phyloP scores from a whole-genome alignment of 2,113 vertebrate species.

The Hemichromis elongatus region DNA sequence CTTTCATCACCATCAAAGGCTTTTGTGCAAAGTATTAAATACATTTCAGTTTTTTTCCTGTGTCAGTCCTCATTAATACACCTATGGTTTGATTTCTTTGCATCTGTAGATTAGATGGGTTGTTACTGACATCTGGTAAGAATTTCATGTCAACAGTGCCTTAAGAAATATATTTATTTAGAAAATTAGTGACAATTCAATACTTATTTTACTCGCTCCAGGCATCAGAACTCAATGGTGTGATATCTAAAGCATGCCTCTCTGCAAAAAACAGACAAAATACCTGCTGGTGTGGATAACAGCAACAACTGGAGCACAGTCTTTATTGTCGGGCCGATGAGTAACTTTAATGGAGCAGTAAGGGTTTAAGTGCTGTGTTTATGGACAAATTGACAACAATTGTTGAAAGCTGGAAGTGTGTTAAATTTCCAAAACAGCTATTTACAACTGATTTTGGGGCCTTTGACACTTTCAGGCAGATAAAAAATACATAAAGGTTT shows the following conservation, averaged over 20 bases:
- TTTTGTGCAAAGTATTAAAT: not conserved
- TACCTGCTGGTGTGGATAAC: not conserved
- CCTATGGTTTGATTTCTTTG: too few relatives aligned
- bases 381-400: constrained; percentile 24
- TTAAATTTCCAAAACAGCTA: not conserved
- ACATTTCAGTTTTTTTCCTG: not conserved
- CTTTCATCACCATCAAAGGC: not conserved
- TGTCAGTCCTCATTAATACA: not conserved
- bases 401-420: not conserved
- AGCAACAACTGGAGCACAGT: not conserved
- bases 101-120: not conserved
- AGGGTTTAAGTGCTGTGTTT: constrained; percentile 30
- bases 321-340: not conserved
- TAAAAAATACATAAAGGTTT: not conserved
- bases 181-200: not conserved
- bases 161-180: not conserved
- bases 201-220: not conserved
- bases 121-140: not conserved
- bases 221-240: not conserved
- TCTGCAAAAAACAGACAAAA: not conserved
- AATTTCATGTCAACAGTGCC: not conserved
- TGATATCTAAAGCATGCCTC: not conserved
- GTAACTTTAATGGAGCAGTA: constrained; percentile 26
- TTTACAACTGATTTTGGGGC: not conserved
- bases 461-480: constrained; percentile 5